These are phyloP conservation scores for Erythrocercus mccallii DNA, from an alignment of 2,113 vertebrate species.

Conservation along the genomic window DNA sequence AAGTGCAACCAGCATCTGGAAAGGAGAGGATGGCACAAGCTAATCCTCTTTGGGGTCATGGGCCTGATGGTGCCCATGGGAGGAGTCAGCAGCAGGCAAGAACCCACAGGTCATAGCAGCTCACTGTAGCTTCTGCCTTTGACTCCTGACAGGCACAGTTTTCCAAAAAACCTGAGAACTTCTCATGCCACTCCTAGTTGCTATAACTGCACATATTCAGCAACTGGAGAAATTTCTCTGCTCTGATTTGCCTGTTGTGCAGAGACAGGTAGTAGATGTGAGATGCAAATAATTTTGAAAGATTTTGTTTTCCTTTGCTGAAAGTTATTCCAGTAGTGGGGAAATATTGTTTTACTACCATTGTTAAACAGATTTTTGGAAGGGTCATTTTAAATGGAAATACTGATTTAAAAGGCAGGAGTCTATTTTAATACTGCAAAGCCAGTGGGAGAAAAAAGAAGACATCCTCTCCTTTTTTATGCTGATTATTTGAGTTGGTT, in stretches of 20 bases:
- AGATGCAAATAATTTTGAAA: background rate
- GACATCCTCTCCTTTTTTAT: background rate
- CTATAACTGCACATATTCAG: background rate
- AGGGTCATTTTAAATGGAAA: background rate
- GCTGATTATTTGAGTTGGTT: background rate
- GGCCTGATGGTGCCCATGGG: background rate
- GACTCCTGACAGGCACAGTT: background rate
- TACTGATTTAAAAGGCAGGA: background rate
- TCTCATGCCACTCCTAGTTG: background rate
- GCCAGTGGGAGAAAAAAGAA: background rate
- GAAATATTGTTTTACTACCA: background rate
- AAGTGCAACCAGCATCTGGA: background rate
- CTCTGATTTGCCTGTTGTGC: background rate
- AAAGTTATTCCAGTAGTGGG: background rate
- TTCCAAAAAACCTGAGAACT: background rate
- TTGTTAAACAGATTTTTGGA: background rate
- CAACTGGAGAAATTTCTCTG: background rate
- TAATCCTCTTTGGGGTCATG: background rate
- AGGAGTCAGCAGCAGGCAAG: background rate
- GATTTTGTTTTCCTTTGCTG: background rate
- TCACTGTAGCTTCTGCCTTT: background rate
- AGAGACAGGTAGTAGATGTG: background rate
- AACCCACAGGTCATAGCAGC: background rate
- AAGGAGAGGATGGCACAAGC: background rate
- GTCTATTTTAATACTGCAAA: background rate